phyloP scores from a whole-genome alignment of 2,113 vertebrate genomes.

The Sebastes schlegelii region DNA sequence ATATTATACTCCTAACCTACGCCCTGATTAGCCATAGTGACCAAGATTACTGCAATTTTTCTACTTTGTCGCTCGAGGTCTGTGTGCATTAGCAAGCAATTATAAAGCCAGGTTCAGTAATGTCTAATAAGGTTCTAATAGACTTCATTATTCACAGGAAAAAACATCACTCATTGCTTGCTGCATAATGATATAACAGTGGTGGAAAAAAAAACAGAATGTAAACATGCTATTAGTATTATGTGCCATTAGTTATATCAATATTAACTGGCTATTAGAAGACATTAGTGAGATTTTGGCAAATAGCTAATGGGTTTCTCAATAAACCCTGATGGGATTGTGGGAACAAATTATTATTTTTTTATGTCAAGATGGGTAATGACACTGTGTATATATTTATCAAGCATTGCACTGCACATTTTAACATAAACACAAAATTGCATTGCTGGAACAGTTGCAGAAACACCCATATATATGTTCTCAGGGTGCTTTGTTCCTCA shows the following conservation, averaged over 20 bases:
- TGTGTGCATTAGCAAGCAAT: slow-evolving; percentile 15
- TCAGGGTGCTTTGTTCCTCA: no score
- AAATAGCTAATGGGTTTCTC: not conserved
- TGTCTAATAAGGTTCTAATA: slow-evolving; percentile 27
- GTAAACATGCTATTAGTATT: not conserved
- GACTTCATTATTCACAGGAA: not conserved
- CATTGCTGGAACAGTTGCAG: no score
- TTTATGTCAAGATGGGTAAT: no score
- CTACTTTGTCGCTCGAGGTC: not conserved
- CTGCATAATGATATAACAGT: not conserved
- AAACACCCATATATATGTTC: no score
- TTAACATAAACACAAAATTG: no score
- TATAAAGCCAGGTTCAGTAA: slow-evolving; percentile 13
- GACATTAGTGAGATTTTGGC: not conserved
- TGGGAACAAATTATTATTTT: no score
- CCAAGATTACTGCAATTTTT: slow-evolving; percentile 17
- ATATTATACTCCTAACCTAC: not conserved
- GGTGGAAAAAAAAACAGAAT: not conserved
- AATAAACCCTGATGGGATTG: no score
- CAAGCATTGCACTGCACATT: no score
- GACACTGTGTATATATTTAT: no score
- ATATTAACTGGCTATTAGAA: not conserved
- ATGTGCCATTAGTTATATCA: not conserved
- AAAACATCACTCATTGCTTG: not conserved
- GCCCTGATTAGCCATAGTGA: slow-evolving; percentile 41